Conservation (phyloP, 2,797 vertebrate genomes). For the Stomatorhinus walkeri region DNA sequence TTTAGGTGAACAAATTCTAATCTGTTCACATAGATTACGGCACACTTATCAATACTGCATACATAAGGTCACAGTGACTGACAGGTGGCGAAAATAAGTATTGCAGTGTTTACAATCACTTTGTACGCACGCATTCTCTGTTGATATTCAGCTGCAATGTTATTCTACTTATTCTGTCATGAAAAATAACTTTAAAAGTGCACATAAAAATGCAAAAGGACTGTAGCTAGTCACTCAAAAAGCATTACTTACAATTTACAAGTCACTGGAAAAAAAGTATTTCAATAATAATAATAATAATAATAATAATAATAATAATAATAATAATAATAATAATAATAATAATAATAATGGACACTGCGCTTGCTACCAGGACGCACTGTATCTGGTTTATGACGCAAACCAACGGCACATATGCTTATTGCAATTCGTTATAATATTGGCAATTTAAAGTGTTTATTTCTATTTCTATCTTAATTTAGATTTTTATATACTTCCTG, state of each 20-base stretch:
- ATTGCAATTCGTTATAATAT: background rate
- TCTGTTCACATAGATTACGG: background rate
- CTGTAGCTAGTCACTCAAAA: background rate
- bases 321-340: background rate
- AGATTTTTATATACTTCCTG: background rate
- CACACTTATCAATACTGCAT: background rate
- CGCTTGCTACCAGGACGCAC: background rate
- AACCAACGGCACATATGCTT: background rate
- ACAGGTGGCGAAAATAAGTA: background rate
- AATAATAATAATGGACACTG: background rate
- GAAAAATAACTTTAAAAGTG: background rate
- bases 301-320: background rate
- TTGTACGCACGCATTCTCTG: background rate
- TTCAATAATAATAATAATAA: background rate
- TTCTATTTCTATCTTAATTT: background rate
- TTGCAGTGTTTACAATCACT: background rate
- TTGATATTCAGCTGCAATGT: background rate
- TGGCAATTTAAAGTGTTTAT: background rate
- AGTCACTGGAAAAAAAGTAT: background rate
- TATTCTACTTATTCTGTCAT: background rate
- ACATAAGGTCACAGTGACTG: background rate
- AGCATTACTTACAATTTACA: background rate
- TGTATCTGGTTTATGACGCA: background rate
- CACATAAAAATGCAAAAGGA: background rate
- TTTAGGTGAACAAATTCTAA: background rate